Evolutionary conservation across 2,797 vertebrate species (phyloP).

Genomic region (Platyrinchus mystaceus): DNA sequence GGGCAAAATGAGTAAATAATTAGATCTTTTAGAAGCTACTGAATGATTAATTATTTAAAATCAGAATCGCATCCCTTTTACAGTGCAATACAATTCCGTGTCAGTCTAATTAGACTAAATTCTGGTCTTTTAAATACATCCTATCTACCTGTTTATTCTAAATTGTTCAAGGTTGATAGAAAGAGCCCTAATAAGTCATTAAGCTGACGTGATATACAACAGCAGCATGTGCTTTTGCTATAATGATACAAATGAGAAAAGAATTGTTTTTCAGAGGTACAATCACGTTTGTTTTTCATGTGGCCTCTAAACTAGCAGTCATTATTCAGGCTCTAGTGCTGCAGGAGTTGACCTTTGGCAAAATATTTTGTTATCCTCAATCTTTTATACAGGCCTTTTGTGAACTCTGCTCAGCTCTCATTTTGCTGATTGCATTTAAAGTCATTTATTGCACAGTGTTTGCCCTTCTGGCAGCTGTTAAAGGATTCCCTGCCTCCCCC

Average conservation of each 20-base stretch:
- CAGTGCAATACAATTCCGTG: neutral
- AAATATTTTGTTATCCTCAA: conserved; percentile 68
- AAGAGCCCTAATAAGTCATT: conserved; percentile 47
- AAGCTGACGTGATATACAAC: conserved; percentile 40
- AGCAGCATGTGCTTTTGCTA: conserved; percentile 32
- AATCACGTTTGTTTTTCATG: conserved; percentile 39
- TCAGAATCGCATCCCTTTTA: conserved; percentile 13
- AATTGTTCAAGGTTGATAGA: conserved; percentile 35
- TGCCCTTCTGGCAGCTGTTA: conserved; percentile 87
- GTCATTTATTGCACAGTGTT: conserved; percentile 62
- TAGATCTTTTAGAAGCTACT: conserved; percentile 1
- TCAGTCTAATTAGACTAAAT: conserved; percentile 25
- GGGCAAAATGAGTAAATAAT: conserved; percentile 49
- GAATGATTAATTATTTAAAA: conserved; percentile 45
- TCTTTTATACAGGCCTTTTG: conserved; percentile 59
- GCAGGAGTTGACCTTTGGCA: conserved; percentile 62
- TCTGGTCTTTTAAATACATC: conserved; percentile 8
- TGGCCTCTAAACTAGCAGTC: conserved; percentile 41
- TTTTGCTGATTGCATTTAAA: conserved; percentile 68
- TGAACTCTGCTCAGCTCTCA: conserved; percentile 53
- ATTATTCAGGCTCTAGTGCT: conserved; percentile 39
- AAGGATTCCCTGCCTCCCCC: conserved; percentile 70
- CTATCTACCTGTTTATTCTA: conserved; percentile 23
- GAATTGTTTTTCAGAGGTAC: conserved; percentile 49
- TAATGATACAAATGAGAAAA: conserved; percentile 50